Base-by-base conservation (phyloP, 2,797 vertebrate species). In the Ciconia nigra region DNA sequence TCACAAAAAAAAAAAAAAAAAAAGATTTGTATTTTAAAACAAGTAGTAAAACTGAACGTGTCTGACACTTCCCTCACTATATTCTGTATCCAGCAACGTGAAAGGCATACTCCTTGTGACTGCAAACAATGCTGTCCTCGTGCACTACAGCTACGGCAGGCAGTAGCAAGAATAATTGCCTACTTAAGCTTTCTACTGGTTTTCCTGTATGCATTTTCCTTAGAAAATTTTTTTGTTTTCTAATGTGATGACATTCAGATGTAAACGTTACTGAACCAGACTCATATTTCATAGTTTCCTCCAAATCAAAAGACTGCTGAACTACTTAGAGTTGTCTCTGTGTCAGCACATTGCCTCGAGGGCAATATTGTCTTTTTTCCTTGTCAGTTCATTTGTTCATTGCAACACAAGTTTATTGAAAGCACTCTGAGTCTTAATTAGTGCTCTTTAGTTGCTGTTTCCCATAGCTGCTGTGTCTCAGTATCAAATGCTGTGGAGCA, bases 371-470 rank as follows among this genome's bases (percentile, higher is more conserved):
- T 91, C 94, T 97, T 98, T 96, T 96, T 94, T 93, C 93, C 84
- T 94, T 88, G 52, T 93, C 94, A 96, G 92, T 97, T 98, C 97
- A 98, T 98, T 98, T 98, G 96, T 95, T 97, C 97, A 87, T 94
- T 97, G 97, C 97, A 93, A 97, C 90, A 94, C 83, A 89, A 87
- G 67, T 97, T 94, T 98, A 96, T 92, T 95, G 97, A 97, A 98
- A 97, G 95, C 96, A 96, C 94, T 97, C 93, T 5, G 67, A 96
- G 93, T 97, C 94, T 97, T 98, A 98, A 97, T 98, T 96, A 97
- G 97, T 92, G 94, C 95, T 97, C 92, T 95, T 98, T 94, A 97
- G 92, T 88, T 95, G 91, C 76, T 95, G 67, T 83, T 97, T 94
- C 96, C 90, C 49, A 61, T 74, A 96, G 94, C 88, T 97, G 87